A percentile compares a stretch with the other conserved stretches of the same genome.
These are phyloP conservation scores for Cranoglanis bouderius DNA, from an alignment of 2,113 vertebrate genomes.

Conservation along the genomic window DNA sequence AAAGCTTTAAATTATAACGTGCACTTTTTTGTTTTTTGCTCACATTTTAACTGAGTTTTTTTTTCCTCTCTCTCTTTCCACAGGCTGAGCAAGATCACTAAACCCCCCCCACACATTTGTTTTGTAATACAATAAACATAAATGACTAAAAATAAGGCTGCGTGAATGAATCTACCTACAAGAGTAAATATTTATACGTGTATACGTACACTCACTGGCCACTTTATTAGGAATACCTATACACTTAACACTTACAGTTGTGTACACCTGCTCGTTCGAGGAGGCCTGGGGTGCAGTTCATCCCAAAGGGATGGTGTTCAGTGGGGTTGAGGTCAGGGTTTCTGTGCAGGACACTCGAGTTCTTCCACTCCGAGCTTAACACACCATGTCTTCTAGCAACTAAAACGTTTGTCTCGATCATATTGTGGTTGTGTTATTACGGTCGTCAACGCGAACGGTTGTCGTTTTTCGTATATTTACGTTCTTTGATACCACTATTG, in stretches of 20 bases:
- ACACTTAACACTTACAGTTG: too few species aligned
- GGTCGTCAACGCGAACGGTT: background rate
- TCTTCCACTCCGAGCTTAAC: background rate
- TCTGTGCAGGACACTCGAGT: background rate
- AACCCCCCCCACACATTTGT: background rate
- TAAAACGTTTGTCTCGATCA: background rate
- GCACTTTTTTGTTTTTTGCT: background rate
- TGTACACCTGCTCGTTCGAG: background rate
- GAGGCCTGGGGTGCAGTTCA: background rate
- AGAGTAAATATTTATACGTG: background rate
- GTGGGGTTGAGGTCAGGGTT: background rate
- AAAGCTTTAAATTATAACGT: background rate
- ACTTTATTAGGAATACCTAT: background rate
- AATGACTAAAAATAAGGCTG: background rate
- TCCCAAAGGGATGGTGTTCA: background rate
- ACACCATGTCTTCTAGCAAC: background rate
- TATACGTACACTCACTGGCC: background rate
- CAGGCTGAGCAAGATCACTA: conserved; percentile 1
- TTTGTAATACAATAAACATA: conserved; percentile 1
- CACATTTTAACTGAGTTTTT: background rate
- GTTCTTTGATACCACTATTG: background rate
- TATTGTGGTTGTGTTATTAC: background rate
- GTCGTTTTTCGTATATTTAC: too few species aligned
- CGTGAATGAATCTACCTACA: background rate
- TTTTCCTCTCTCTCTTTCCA: too few species aligned